Evolutionary conservation across 2,888 invertebrate species (phyloP).

Genomic region (Argyresthia goedartella): DNA sequence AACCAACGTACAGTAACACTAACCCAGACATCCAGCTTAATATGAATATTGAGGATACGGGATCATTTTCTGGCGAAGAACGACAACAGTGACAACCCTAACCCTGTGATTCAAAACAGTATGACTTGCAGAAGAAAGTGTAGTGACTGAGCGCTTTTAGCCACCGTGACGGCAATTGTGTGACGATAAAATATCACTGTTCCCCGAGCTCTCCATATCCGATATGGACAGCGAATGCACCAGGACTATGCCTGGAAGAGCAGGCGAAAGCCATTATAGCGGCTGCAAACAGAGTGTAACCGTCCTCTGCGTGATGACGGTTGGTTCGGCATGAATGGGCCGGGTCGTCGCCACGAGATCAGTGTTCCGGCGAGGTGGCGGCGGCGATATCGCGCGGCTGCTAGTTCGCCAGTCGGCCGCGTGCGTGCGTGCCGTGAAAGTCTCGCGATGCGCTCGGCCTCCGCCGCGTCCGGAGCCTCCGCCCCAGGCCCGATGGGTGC

Average conservation of each 20-base stretch:
- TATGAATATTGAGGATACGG: not conserved
- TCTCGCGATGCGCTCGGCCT: conserved; percentile 51
- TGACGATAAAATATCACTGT: conserved; percentile 35
- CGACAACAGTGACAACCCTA: not conserved
- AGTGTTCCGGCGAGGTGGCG: conserved; percentile 32
- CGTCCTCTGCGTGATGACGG: conserved; percentile 47
- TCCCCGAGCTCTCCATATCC: conserved; percentile 41
- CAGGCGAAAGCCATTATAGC: not conserved
- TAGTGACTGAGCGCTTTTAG: conserved; percentile 23
- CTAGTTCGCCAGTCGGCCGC: conserved; percentile 46
- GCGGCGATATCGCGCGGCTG: conserved; percentile 20
- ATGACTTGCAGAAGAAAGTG: conserved; percentile 62
- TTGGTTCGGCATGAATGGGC: conserved; percentile 62
- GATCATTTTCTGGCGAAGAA: not conserved
- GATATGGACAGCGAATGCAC: conserved; percentile 42
- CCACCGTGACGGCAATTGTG: conserved; percentile 45
- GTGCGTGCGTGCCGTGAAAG: conserved; percentile 66
- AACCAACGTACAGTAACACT: conserved; percentile 36
- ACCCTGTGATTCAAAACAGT: conserved; percentile 30
- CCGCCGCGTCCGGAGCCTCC: conserved; percentile 13
- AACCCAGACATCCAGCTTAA: conserved; percentile 28
- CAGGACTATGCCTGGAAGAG: no score
- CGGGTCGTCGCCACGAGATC: conserved; percentile 61
- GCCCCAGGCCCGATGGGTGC: conserved; percentile 43
- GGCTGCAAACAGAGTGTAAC: conserved; percentile 42